Conservation (phyloP, 2,888 invertebrate species). For the Cataglyphis albicans region DNA sequence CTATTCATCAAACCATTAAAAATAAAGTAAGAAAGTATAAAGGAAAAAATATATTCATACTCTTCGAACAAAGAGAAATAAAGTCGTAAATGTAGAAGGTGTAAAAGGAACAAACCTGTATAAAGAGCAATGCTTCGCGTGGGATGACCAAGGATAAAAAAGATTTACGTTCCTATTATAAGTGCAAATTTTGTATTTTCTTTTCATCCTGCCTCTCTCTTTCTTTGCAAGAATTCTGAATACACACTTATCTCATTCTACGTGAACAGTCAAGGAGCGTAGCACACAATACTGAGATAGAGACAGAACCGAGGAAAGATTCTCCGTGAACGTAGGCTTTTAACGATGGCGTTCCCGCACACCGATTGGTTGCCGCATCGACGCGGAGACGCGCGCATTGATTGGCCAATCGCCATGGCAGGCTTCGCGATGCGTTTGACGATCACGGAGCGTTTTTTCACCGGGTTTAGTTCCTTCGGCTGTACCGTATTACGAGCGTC, state of each 20-base stretch:
- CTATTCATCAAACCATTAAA: background rate
- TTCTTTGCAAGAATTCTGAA: background rate
- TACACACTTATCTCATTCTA: background rate
- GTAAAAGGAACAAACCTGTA: background rate
- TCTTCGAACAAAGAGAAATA: background rate
- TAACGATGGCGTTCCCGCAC: background rate
- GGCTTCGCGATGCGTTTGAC: background rate
- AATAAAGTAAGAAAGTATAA: background rate
- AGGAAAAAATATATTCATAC: background rate
- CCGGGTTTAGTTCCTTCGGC: background rate
- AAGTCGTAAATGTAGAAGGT: background rate
- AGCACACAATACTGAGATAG: background rate
- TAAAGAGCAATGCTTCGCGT: background rate
- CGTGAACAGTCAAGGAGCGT: background rate
- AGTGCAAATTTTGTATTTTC: too few relatives aligned
- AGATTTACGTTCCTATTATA: background rate
- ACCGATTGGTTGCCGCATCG: constrained; percentile 56
- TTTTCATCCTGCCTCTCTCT: background rate
- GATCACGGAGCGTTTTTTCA: background rate
- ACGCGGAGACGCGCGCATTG: constrained; percentile 25
- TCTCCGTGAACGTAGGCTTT: constrained; percentile 21
- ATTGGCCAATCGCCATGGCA: constrained; percentile 13
- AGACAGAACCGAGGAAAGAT: background rate
- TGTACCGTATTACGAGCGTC: constrained; percentile 37
- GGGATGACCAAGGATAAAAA: background rate